phyloP scores from a whole-genome alignment of 2,113 vertebrate genomes.

The Haliaeetus leucogaster region DNA sequence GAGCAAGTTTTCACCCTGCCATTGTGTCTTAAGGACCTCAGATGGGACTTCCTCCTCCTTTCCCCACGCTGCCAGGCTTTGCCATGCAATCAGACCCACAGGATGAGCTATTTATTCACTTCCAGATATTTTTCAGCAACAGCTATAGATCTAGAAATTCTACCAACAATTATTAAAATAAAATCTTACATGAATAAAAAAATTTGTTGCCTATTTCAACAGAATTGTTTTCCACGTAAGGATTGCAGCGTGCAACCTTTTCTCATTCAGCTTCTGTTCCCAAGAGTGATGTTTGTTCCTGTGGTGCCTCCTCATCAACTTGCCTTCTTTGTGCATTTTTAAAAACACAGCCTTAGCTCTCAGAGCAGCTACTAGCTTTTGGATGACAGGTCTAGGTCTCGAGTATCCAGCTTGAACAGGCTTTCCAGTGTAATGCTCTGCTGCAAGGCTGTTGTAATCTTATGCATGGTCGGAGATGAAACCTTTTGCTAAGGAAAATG shows the following conservation, averaged over 20 bases:
- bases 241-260: background rate
- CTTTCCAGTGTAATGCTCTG: background rate
- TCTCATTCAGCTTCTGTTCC: background rate
- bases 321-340: background rate
- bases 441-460: background rate
- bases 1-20: background rate
- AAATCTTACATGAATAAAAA: too few species aligned
- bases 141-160: background rate
- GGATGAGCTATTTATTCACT: background rate
- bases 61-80: background rate
- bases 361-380: background rate
- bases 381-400: background rate
- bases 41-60: background rate
- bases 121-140: background rate
- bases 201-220: background rate
- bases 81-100: background rate
- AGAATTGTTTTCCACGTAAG: background rate
- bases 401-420: background rate
- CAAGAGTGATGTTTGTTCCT: background rate
- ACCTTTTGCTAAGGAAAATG: background rate
- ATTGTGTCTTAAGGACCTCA: background rate
- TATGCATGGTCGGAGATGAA: background rate
- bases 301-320: constrained; percentile 2
- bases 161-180: background rate
- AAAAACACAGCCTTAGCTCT: background rate